These are phyloP conservation scores for Emesis russula DNA, from an alignment of 2,888 invertebrate species.

Conservation along the genomic window DNA sequence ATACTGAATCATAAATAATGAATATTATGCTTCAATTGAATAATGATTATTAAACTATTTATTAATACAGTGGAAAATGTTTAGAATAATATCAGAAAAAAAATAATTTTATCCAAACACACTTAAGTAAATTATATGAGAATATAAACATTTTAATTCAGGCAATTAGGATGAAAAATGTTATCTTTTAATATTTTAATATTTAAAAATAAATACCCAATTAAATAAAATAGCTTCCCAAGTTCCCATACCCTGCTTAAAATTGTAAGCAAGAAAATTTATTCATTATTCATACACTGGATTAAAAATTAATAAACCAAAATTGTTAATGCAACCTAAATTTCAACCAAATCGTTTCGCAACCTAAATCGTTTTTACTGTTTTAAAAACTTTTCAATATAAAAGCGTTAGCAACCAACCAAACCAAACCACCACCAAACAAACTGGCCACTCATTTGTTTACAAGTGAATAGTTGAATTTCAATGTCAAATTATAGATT, in stretches of 20 bases:
- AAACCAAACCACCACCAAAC: slow-evolving; percentile 1
- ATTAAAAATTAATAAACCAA: slow-evolving; percentile 1
- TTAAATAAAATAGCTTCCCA: slow-evolving; percentile 17
- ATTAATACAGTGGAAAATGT: slow-evolving; percentile 1
- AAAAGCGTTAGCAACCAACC: slow-evolving; percentile 1
- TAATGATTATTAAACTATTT: slow-evolving; percentile 1
- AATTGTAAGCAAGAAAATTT: slow-evolving; percentile 1
- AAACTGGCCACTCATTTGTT: slow-evolving; percentile 1
- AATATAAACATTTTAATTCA: slow-evolving; percentile 13
- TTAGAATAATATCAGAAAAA: slow-evolving; percentile 1
- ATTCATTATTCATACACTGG: not conserved
- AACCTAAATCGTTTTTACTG: slow-evolving; percentile 1
- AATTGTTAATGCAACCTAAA: slow-evolving; percentile 1
- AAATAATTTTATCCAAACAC: slow-evolving; percentile 1
- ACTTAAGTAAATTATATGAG: slow-evolving; percentile 2
- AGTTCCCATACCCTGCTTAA: not conserved
- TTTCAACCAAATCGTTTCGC: slow-evolving; percentile 1
- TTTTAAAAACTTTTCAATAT: slow-evolving; percentile 1
- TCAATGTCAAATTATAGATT: slow-evolving; percentile 1
- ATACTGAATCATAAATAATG: slow-evolving; percentile 18
- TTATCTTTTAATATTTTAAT: slow-evolving; percentile 34
- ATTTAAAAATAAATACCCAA: slow-evolving; percentile 30
- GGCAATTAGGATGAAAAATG: not conserved
- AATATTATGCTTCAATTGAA: not conserved
- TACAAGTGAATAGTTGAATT: slow-evolving; percentile 1